phyloP scores from a whole-genome alignment of 2,113 vertebrate species.

The Hystrix brachyura region DNA sequence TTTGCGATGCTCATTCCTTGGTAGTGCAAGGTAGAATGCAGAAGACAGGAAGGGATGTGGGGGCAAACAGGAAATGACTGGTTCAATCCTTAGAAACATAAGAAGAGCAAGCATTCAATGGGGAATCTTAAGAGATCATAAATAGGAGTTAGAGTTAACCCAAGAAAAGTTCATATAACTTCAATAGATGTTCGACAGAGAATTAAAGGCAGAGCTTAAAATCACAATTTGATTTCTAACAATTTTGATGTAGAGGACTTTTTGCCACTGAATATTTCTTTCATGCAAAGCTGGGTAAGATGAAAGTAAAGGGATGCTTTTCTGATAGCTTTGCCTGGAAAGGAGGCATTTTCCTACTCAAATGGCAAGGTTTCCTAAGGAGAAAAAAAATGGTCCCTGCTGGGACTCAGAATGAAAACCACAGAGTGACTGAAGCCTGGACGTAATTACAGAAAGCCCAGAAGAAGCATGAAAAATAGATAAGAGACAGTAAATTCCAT shows the following conservation, averaged over 20 bases:
- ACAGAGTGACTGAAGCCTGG: constrained; percentile 61
- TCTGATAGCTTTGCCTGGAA: constrained; percentile 65
- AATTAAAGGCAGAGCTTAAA: constrained; percentile 27
- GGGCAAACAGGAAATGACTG: background rate
- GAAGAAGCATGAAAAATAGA: constrained; percentile 70
- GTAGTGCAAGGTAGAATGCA: background rate
- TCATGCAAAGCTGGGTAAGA: constrained; percentile 16
- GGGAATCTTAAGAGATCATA: constrained; percentile 28
- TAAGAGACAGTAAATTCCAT: constrained; percentile 52
- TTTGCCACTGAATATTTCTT: constrained; percentile 43
- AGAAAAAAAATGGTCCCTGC: constrained; percentile 61
- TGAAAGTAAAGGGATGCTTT: constrained; percentile 47
- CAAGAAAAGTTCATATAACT: constrained; percentile 11
- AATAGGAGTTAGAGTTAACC: background rate
- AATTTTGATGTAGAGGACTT: background rate
- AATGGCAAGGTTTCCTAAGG: constrained; percentile 71
- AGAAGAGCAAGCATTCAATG: background rate
- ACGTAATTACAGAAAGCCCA: constrained; percentile 63
- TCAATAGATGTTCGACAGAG: background rate
- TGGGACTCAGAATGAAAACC: constrained; percentile 71
- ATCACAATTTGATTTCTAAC: constrained; percentile 17
- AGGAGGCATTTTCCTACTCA: constrained; percentile 71
- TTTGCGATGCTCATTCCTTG: background rate
- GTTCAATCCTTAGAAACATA: background rate
- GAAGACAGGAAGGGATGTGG: background rate